phyloP scores from a whole-genome alignment of 2,888 invertebrate species.

The Drosophila yooni region DNA sequence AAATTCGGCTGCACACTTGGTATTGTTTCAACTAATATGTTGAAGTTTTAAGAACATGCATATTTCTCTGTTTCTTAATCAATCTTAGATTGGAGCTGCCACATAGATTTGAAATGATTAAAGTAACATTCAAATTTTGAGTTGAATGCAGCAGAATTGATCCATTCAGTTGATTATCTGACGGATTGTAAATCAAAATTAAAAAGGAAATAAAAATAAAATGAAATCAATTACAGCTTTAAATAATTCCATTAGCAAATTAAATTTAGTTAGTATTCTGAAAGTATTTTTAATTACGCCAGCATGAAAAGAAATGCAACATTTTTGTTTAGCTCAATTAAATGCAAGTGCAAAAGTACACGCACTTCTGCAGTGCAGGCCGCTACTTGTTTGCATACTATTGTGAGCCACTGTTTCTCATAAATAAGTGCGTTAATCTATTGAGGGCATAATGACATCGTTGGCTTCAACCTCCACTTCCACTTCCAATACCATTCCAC shows the following conservation, averaged over 20 bases:
- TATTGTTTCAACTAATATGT: neutral
- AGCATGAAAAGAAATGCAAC: fast-evolving
- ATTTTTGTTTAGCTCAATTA: neutral
- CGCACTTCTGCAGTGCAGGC: neutral
- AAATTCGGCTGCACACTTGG: neutral
- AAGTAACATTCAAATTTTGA: neutral
- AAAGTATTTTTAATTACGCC: neutral
- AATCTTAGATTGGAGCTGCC: neutral
- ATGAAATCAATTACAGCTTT: neutral
- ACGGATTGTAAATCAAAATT: neutral
- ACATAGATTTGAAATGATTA: neutral
- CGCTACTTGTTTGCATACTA: slow-evolving; percentile 13
- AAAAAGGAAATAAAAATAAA: neutral
- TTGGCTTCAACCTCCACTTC: slow-evolving; percentile 4
- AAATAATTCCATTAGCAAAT: neutral
- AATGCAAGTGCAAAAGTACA: neutral
- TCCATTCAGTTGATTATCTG: neutral
- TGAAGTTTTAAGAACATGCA: neutral
- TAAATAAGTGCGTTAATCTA: slow-evolving; percentile 63
- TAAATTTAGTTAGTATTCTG: neutral
- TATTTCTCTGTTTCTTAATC: neutral
- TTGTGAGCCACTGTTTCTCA: slow-evolving; percentile 35
- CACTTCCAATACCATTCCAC: neutral
- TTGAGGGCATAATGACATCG: slow-evolving; percentile 53
- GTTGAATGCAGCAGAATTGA: neutral